Base-by-base conservation (phyloP, 2,797 vertebrate genomes). In the Mormyrus hasselquistii region DNA sequence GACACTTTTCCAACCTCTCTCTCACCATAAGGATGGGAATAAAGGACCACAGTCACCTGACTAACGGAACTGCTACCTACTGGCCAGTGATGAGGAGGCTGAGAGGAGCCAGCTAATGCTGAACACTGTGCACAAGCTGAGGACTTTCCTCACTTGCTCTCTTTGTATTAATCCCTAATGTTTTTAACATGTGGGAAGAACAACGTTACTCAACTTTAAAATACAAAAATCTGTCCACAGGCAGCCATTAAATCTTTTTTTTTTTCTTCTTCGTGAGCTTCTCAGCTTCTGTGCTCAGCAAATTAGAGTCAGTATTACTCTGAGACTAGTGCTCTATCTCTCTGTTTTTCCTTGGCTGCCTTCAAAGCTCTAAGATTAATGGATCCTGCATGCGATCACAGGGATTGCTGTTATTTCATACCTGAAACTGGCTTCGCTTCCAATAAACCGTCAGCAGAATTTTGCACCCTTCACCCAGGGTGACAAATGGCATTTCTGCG, bases 301-400 rank as follows among this genome's bases (percentile, higher is more conserved):
- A 38, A 79, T 62, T 62, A 50, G 76, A 50, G 76, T 88, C 52
- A 87, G 86, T 73, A 49, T 16, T 9, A 41, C 22, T 82, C 29
- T 19, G 41, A n/a, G 8, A 41, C 53, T 59, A 44, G 50, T 6
- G 89, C 47, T 87, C 83, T 73, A 44, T 87, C 82, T 73, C 25
- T 85, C 47, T n/a, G 84, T 52, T 86, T 84, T 84, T 19, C n/a
- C 47, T 55, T 86, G 25, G 14, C 29, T 0, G 8, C 50, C 3
- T 88, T 86, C 79, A 73, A 86, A 59, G 57, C 59, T 88, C 59
- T 47, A 82, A 90, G 87, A 90, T 86, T 84, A 90, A 90, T 90
- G 89, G 79, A 34, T 49, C 76, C 52, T 53, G 34, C 1, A 22
- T 84, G 87, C 86, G 57, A 34, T 69, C 57, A 73, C 79, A 47